Conservation (phyloP, 2,797 vertebrate genomes). For the Ambastaia sidthimunki region DNA sequence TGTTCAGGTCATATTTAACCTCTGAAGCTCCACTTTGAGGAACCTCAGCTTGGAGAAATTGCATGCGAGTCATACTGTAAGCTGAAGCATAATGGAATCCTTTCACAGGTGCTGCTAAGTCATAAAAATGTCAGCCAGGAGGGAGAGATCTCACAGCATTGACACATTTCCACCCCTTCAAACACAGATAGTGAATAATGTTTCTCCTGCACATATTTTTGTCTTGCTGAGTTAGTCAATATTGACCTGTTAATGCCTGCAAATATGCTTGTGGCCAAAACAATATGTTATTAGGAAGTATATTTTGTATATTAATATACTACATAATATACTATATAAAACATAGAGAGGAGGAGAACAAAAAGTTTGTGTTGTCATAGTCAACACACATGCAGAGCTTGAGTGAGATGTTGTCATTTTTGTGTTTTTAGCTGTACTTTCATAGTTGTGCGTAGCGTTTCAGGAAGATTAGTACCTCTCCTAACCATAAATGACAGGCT, state of each 20-base stretch:
- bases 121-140: conserved; percentile 64
- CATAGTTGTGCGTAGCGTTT: neutral
- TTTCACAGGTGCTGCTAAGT: conserved; percentile 74
- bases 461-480: neutral
- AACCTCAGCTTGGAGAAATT: conserved; percentile 22
- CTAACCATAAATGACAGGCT: conserved; percentile 22
- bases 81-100: conserved; percentile 70
- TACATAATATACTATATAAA: neutral
- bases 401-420: neutral
- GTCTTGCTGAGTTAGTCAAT: too few species aligned
- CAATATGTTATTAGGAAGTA: neutral
- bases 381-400: neutral
- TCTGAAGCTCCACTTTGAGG: conserved; percentile 15
- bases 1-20: conserved; percentile 11
- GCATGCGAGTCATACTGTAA: conserved; percentile 57
- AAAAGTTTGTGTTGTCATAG: neutral
- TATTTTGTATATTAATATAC: neutral
- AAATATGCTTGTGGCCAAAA: neutral
- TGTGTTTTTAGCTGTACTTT: neutral
- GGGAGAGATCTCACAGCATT: conserved; percentile 64
- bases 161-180: conserved; percentile 32
- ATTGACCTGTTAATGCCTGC: neutral
- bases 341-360: neutral
- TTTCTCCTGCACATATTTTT: neutral
- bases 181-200: neutral